These are phyloP conservation scores for Tapirus terrestris DNA, from an alignment of 2,113 vertebrate genomes.

Conservation along the genomic window DNA sequence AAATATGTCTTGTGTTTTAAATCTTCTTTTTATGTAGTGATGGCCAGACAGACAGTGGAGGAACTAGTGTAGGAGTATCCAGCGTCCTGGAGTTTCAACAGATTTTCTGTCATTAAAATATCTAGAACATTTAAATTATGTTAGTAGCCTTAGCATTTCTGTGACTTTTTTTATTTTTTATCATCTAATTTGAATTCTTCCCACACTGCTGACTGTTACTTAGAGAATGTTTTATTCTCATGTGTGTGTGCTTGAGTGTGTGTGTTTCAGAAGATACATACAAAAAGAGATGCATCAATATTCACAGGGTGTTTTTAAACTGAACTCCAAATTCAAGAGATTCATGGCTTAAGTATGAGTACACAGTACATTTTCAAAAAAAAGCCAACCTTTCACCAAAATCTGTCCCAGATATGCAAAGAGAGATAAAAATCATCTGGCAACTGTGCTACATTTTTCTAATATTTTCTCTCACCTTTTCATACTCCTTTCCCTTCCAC, in stretches of 20 bases:
- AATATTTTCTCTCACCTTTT: constrained; percentile 40
- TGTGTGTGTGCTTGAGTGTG: background rate
- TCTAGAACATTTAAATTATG: constrained; percentile 7
- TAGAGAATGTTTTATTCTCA: constrained; percentile 66
- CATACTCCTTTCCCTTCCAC: constrained; percentile 22
- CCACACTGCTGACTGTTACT: constrained; percentile 11
- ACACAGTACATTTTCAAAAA: constrained; percentile 57
- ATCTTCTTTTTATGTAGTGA: background rate
- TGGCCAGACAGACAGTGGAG: background rate
- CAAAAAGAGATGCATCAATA: constrained; percentile 44
- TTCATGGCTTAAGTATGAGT: constrained; percentile 65
- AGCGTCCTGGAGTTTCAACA: background rate
- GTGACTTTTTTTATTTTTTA: background rate
- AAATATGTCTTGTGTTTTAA: background rate
- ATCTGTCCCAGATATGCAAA: constrained; percentile 48
- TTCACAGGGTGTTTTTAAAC: constrained; percentile 53
- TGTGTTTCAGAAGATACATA: constrained; percentile 47
- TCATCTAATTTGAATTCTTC: constrained; percentile 66
- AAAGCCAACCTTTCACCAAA: constrained; percentile 58
- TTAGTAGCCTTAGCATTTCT: constrained; percentile 6
- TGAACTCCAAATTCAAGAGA: constrained; percentile 68
- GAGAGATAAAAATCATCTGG: constrained; percentile 36
- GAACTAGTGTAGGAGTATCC: background rate
- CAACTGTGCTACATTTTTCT: constrained; percentile 27
- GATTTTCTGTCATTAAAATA: constrained; percentile 21